A percentile compares a stretch with the other conserved stretches of the same genome.
Conservation (phyloP, 2,888 invertebrate genomes). For the Polyploca ridens region DNA sequence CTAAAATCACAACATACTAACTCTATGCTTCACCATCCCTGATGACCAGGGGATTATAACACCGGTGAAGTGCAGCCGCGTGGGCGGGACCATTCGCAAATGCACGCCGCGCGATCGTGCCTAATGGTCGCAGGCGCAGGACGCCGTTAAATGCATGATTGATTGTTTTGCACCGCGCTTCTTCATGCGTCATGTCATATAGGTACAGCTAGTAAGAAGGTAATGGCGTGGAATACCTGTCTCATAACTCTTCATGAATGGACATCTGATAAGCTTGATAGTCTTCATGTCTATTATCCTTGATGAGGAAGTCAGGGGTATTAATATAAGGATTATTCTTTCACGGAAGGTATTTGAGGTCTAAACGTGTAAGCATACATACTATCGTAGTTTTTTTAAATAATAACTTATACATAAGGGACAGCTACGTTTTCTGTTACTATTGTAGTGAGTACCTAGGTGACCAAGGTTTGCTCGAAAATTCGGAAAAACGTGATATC, state of each 20-base stretch:
- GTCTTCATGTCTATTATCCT: not conserved
- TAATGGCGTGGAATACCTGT: not conserved
- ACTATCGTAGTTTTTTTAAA: no score
- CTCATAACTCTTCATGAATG: not conserved
- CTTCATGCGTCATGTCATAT: not conserved
- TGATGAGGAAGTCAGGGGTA: not conserved
- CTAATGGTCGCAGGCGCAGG: slow-evolving; percentile 3
- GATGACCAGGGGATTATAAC: not conserved
- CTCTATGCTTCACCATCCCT: not conserved
- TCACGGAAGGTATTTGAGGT: not conserved
- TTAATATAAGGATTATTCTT: not conserved
- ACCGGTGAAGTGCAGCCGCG: not conserved
- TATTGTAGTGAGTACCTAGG: no score
- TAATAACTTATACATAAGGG: no score
- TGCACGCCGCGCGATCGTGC: slow-evolving; percentile 15
- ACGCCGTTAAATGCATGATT: not conserved
- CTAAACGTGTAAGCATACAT: no score
- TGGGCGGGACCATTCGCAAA: slow-evolving; percentile 7
- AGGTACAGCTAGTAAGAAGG: not conserved
- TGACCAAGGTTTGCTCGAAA: no score
- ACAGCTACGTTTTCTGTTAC: no score
- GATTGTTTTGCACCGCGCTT: not conserved
- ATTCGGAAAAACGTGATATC: no score
- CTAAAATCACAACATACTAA: no score
- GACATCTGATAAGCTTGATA: not conserved